phyloP scores from a whole-genome alignment of 2,113 vertebrate genomes.

The Chloroceryle aenea region DNA sequence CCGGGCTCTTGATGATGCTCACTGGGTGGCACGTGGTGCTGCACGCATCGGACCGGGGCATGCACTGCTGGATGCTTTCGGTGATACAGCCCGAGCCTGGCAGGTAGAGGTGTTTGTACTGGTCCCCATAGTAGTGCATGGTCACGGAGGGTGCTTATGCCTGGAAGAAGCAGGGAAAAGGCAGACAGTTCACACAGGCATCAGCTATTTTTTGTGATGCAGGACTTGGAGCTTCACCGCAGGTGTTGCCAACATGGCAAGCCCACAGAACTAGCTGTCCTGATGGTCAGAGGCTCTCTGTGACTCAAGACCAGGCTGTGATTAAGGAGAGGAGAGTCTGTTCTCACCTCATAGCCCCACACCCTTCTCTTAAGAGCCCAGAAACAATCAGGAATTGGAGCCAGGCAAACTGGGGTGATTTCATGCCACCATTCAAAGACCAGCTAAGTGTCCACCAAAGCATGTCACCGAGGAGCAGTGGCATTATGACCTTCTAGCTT shows the following conservation, averaged over 20 bases:
- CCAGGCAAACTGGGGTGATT: not conserved
- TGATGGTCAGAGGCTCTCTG: not conserved
- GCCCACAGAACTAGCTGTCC: not conserved
- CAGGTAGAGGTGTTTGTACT: not conserved
- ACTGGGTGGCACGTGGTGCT: not conserved
- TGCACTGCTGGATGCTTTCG: not conserved
- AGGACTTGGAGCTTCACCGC: not conserved
- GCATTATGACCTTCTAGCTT: not conserved
- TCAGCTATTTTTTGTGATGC: not conserved
- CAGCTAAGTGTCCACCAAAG: not conserved
- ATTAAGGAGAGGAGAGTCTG: not conserved
- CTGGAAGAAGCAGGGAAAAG: not conserved
- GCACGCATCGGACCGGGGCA: rapidly evolving
- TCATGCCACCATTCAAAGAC: not conserved
- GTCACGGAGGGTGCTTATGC: rapidly evolving
- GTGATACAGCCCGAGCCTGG: not conserved
- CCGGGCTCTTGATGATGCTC: constrained; percentile 22
- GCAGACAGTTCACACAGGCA: not conserved
- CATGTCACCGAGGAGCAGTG: not conserved
- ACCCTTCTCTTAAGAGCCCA: not conserved
- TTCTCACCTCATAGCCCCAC: not conserved
- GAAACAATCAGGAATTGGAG: not conserved
- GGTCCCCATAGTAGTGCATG: constrained; percentile 37
- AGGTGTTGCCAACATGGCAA: not conserved
- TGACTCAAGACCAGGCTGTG: not conserved